A percentile compares a stretch with the other conserved stretches of the same genome.
phyloP scores from a whole-genome alignment of 2,888 invertebrate genomes.

The Meteorus cinctellus region DNA sequence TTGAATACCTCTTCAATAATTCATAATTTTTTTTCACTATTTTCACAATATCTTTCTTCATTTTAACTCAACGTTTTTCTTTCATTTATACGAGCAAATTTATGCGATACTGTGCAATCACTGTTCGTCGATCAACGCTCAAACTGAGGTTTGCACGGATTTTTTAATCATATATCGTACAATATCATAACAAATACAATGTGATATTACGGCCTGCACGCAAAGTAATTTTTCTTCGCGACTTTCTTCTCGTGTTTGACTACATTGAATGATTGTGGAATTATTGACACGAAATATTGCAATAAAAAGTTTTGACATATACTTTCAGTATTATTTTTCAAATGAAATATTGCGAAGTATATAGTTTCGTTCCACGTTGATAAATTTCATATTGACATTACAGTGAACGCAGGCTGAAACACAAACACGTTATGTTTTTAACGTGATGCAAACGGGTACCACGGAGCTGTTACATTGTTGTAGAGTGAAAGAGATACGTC shows the following conservation, averaged over 20 bases:
- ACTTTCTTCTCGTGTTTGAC: neutral
- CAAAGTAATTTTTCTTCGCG: neutral
- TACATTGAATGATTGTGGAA: neutral
- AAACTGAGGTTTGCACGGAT: neutral
- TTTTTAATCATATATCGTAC: neutral
- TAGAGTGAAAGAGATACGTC: neutral
- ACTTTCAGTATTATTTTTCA: neutral
- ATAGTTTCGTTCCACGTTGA: neutral
- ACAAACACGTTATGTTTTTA: neutral
- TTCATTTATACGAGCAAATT: neutral
- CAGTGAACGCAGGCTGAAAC: neutral
- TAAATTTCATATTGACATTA: neutral
- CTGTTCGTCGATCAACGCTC: neutral
- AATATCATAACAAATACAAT: neutral
- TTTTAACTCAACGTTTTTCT: neutral
- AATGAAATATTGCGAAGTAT: neutral
- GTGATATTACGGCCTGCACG: neutral
- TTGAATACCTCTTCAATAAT: slow-evolving; percentile 28
- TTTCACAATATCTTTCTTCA: neutral
- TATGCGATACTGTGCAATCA: too few relatives aligned
- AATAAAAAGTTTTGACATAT: neutral
- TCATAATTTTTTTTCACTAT: neutral
- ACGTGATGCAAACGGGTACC: neutral
- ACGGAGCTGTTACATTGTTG: neutral
- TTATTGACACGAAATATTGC: slow-evolving; percentile 2